Percentiles rank a stretch among this genome's conserved stretches.
These are phyloP conservation scores for Peucedramus taeniatus DNA, from an alignment of 2,113 vertebrate species.

Conservation along the genomic window DNA sequence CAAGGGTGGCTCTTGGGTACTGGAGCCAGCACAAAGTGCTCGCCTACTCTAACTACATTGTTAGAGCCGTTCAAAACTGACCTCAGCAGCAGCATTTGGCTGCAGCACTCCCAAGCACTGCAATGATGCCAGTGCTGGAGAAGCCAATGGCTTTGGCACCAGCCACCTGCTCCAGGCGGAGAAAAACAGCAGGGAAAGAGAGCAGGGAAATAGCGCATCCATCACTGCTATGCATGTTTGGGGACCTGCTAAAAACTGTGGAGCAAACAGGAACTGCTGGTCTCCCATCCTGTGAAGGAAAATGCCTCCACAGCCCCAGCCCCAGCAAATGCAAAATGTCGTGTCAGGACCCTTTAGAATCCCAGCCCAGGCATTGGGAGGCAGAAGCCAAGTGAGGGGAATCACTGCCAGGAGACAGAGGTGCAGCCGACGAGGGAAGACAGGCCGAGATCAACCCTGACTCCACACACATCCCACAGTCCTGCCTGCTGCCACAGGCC, in stretches of 20 bases:
- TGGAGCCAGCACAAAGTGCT: rapidly evolving
- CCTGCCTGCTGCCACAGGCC: rapidly evolving
- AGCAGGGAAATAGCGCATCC: rapidly evolving
- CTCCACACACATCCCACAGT: rapidly evolving
- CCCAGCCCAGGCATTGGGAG: not conserved
- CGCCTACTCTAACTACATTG: rapidly evolving
- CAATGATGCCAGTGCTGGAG: rapidly evolving
- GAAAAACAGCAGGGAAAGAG: too few relatives aligned
- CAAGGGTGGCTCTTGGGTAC: rapidly evolving
- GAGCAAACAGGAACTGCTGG: not conserved
- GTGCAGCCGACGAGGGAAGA: rapidly evolving
- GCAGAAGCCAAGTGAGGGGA: rapidly evolving
- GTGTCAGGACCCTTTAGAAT: not conserved
- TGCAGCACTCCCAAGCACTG: not conserved
- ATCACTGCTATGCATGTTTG: not conserved
- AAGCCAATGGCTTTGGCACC: not conserved
- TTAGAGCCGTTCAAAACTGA: rapidly evolving
- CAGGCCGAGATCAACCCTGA: not conserved
- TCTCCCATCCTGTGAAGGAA: not conserved
- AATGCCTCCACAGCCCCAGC: not conserved
- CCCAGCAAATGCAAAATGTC: not conserved
- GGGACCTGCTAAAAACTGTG: not conserved
- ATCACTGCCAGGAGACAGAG: not conserved
- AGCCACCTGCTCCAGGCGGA: rapidly evolving
- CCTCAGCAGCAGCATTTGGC: not conserved